Base-by-base conservation (phyloP, 2,113 vertebrate genomes). In the Acanthisitta chloris region DNA sequence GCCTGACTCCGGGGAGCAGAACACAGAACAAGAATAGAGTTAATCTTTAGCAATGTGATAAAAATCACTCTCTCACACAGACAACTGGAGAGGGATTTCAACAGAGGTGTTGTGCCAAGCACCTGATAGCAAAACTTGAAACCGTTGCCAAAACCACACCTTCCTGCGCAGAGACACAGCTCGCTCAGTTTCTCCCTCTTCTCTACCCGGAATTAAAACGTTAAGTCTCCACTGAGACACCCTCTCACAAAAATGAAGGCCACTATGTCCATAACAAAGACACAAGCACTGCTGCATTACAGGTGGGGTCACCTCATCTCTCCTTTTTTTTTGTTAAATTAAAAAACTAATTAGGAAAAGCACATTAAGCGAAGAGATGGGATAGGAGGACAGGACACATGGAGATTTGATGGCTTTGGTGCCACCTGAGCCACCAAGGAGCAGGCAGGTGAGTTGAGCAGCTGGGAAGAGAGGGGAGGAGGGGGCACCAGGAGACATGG, bases 101-200 rank as follows among this genome's bases (percentile, higher is more conserved):
- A 90, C 83, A 83, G 76, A 90, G 72, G 64, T 48, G 82, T 19
- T 74, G 71, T 93, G 84, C 91, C 95, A 96, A 93, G 73, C 92
- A 88, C 81, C 90, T 91, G 77, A 91, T 7, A 95, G 84, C 80
- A 92, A 92, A 96, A 80, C 54, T 57, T 73, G 85, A 95, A 95
- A 93, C 40, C 86, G 95, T 13, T 91, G 81, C 81, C 86, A 96
- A 31, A 31, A 64, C 87, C 67, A 90, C 88, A 89, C 76, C 85
- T 95, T 70, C 45, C 69, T 82, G 80, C 93, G 92, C 76, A 40
- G 23, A 97, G 89, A 59, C 74, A 88, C 87, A 86, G 85, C 36
- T 85, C 1, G 4, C 62, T 92, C 90, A 76, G 71, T 90, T 92
- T 91, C 83, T 90, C 61, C 33, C 3, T 21, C 90, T 77, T 77